phyloP scores from a whole-genome alignment of 2,113 vertebrate species.

The Glareola pratincola region DNA sequence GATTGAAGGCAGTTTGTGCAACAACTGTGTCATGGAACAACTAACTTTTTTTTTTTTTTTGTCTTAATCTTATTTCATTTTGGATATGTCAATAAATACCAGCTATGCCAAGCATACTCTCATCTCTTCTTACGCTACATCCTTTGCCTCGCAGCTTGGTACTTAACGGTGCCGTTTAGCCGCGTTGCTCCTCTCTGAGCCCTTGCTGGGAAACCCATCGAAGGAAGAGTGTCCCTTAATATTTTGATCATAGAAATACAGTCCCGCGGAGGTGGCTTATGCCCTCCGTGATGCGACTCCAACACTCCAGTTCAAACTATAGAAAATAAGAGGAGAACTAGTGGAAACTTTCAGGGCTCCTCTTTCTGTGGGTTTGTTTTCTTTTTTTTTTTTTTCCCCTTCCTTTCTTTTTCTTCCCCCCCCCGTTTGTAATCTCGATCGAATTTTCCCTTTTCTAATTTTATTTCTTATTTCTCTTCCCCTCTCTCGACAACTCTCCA shows the following conservation, averaged over 20 bases:
- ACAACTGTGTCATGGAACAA: background rate
- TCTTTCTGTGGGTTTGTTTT: background rate
- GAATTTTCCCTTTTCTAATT: background rate
- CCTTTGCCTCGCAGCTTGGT: background rate
- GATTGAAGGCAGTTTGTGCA: background rate
- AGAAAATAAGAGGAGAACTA: background rate
- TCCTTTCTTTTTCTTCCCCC: background rate
- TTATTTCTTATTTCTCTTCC: background rate
- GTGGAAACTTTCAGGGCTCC: background rate
- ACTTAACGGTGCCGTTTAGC: background rate
- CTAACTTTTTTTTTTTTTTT: background rate
- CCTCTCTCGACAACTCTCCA: background rate
- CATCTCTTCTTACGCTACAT: background rate
- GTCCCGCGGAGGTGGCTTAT: background rate
- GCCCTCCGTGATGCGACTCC: background rate
- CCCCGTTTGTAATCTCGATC: background rate
- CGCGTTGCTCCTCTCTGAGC: background rate
- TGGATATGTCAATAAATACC: background rate
- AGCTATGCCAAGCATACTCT: background rate
- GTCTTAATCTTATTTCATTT: background rate
- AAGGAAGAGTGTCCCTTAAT: background rate
- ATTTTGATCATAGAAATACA: background rate
- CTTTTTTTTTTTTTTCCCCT: too few species aligned
- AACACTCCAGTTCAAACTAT: background rate
- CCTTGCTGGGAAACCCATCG: background rate